A percentile compares a stretch with the other conserved stretches of the same genome.
These are phyloP conservation scores for Drosophila aldrichi DNA, from an alignment of 2,888 invertebrate genomes.

Conservation along the genomic window DNA sequence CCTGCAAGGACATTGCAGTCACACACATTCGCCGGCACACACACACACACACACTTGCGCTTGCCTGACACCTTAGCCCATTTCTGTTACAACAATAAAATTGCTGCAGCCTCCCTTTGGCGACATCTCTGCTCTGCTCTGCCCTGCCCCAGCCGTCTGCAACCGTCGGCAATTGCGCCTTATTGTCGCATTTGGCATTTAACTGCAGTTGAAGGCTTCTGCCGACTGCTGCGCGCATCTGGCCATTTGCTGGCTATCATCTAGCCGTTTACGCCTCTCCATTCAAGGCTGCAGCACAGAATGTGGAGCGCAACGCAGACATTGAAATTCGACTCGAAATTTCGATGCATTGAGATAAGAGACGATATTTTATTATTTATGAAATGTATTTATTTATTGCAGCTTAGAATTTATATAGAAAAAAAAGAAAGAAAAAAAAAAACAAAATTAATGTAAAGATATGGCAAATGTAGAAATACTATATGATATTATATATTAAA, in stretches of 20 bases:
- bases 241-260: constrained; percentile 10
- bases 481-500: no score
- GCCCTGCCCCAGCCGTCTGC: neutral
- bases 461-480: no score
- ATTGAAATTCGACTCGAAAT: constrained; percentile 1
- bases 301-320: neutral
- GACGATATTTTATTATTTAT: no score
- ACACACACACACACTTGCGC: constrained; percentile 19
- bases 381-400: no score
- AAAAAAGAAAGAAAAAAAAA: no score
- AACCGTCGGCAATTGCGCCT: constrained; percentile 18
- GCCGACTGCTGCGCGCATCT: constrained; percentile 12
- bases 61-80: constrained; percentile 44
- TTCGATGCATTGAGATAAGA: constrained; percentile 5
- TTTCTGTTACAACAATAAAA: constrained; percentile 54
- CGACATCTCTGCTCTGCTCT: neutral
- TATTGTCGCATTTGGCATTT: constrained; percentile 71
- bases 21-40: constrained; percentile 13
- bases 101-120: constrained; percentile 18
- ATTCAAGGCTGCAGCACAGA: constrained; percentile 27
- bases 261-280: constrained; percentile 5
- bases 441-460: no score
- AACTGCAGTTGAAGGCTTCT: constrained; percentile 69
- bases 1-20: constrained; percentile 73
- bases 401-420: no score